A percentile compares a stretch with the other conserved stretches of the same genome.
These are phyloP conservation scores for Chymomyza costata DNA, from an alignment of 1,140 invertebrate genomes.

Conservation along the genomic window DNA sequence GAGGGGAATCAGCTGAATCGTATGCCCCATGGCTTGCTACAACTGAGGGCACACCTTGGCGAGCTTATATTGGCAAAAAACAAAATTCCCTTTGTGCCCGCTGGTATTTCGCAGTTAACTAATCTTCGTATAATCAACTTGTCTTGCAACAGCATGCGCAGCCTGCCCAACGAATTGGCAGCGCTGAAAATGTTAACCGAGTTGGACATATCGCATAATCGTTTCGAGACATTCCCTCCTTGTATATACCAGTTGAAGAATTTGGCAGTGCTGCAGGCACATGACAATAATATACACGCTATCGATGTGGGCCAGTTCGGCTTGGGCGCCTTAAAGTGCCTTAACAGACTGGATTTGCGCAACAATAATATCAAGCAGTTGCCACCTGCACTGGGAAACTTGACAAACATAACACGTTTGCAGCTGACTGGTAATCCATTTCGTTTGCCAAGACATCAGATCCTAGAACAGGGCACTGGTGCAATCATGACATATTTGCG, in stretches of 20 bases:
- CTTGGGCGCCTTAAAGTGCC: constrained; percentile 79
- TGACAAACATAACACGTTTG: constrained; percentile 82
- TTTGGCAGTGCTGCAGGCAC: constrained; percentile 21
- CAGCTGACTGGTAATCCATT: constrained; percentile 89
- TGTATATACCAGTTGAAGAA: constrained; percentile 42
- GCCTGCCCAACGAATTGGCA: constrained; percentile 40
- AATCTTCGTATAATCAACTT: constrained; percentile 18
- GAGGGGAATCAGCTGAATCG: constrained; percentile 28
- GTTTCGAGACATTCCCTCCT: constrained; percentile 25
- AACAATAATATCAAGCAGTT: constrained; percentile 88
- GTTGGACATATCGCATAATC: constrained; percentile 47
- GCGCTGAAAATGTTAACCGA: constrained; percentile 22
- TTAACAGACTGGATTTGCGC: constrained; percentile 85
- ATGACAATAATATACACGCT: constrained; percentile 81
- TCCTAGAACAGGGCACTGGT: constrained; percentile 87
- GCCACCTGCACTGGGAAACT: constrained; percentile 87
- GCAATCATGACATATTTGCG: constrained; percentile 87
- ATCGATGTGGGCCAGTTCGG: constrained; percentile 81
- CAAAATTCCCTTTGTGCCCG: constrained; percentile 29
- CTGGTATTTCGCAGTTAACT: constrained; percentile 45
- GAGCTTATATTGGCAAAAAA: constrained; percentile 31
- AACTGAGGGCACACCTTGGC: constrained; percentile 28
- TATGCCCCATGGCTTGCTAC: constrained; percentile 23
- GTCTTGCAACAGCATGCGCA: constrained; percentile 33
- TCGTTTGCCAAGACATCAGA: constrained; percentile 87